Evolutionary conservation across 2,888 invertebrate species (phyloP).

Genomic region (Pterostichus madidus): DNA sequence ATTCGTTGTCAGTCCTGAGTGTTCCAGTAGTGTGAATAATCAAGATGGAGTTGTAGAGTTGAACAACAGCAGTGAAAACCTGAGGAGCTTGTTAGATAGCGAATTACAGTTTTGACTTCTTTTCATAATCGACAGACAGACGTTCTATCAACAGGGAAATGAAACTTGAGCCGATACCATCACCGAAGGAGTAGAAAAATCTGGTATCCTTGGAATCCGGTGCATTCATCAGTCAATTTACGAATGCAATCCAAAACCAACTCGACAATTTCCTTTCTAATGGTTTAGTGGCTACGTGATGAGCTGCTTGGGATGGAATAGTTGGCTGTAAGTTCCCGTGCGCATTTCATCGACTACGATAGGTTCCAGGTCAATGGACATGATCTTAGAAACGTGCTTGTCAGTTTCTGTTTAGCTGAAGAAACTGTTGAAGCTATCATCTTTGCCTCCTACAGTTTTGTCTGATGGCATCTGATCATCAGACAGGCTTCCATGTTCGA

Average conservation of each 20-base stretch:
- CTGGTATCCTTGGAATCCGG: slow-evolving; percentile 94
- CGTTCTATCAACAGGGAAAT: too few relatives aligned
- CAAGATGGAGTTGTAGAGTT: too few relatives aligned
- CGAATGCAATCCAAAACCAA: slow-evolving; percentile 92
- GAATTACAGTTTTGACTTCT: too few relatives aligned
- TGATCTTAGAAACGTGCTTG: slow-evolving; percentile 82
- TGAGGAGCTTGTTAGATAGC: too few relatives aligned
- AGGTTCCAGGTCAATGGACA: slow-evolving; percentile 85
- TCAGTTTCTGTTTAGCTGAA: slow-evolving; percentile 76
- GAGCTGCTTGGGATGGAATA: slow-evolving; percentile 98
- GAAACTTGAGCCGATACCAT: too few relatives aligned
- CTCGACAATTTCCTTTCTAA: slow-evolving; percentile 96
- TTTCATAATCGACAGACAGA: too few relatives aligned
- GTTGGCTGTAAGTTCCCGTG: slow-evolving; percentile 95
- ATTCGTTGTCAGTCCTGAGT: too few relatives aligned
- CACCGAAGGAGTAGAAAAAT: slow-evolving; percentile 99
- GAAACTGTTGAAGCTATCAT: slow-evolving; percentile 73
- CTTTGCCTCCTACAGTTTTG: slow-evolving; percentile 75
- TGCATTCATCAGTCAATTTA: slow-evolving; percentile 94
- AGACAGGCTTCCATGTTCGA: slow-evolving; percentile 76
- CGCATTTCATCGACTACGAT: slow-evolving; percentile 91
- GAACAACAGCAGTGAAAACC: too few relatives aligned
- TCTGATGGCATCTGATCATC: slow-evolving; percentile 79
- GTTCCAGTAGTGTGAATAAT: too few relatives aligned
- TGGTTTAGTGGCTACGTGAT: slow-evolving; percentile 98